A percentile compares a stretch with the other conserved stretches of the same genome.
phyloP scores from a whole-genome alignment of 2,888 invertebrate genomes.

The Pyrocoelia pectoralis region DNA sequence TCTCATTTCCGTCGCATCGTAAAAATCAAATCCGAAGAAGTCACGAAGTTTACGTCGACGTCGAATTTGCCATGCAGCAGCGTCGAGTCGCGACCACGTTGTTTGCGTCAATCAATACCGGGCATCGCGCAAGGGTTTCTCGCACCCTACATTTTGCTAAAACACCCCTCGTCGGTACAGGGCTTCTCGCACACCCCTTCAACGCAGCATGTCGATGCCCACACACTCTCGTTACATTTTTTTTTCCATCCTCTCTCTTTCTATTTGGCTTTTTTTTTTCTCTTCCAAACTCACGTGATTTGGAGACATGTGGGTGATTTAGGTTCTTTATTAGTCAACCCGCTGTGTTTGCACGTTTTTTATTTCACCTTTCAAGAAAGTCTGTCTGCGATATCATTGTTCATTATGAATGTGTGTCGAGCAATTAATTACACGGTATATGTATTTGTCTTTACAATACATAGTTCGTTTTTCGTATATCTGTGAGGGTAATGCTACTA shows the following conservation, averaged over 20 bases:
- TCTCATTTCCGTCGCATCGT: not conserved
- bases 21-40: constrained; percentile 7
- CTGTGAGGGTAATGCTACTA: too few relatives aligned
- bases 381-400: too few relatives aligned
- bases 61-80: constrained; percentile 30
- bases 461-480: too few relatives aligned
- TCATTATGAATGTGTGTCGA: too few relatives aligned
- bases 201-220: constrained; percentile 30
- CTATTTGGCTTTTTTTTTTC: too few relatives aligned
- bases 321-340: too few relatives aligned
- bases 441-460: too few relatives aligned
- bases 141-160: constrained; percentile 34
- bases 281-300: too few relatives aligned
- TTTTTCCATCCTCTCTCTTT: not conserved
- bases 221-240: constrained; percentile 15
- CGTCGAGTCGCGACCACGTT: constrained; percentile 32
- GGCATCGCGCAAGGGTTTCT: constrained; percentile 42
- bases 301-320: too few relatives aligned
- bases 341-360: too few relatives aligned
- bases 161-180: constrained; percentile 24
- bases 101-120: constrained; percentile 43
- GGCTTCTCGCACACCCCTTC: constrained; percentile 18
- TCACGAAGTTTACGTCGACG: constrained; percentile 6
- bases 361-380: too few relatives aligned
- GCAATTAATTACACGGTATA: too few relatives aligned